Evolutionary conservation across 2,888 invertebrate genomes (phyloP).

Genomic region (Melieria omissa): DNA sequence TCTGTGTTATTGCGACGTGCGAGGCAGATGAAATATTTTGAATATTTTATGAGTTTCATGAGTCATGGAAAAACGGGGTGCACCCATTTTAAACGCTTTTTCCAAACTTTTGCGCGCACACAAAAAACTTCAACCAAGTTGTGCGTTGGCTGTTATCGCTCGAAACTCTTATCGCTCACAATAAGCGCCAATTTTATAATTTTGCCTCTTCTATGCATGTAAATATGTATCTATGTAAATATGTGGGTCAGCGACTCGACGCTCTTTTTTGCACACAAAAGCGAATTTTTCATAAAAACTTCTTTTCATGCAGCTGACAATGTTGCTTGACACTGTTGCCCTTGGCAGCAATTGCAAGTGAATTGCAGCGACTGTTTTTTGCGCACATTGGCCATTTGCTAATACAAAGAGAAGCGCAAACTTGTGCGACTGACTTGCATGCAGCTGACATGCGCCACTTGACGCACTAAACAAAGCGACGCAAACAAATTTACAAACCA

Average conservation of each 20-base stretch:
- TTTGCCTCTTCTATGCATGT: conserved; percentile 3
- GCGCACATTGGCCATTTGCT: too few species aligned
- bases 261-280: background rate
- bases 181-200: conserved; percentile 28
- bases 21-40: background rate
- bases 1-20: background rate
- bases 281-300: background rate
- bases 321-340: conserved; percentile 26
- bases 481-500: too few species aligned
- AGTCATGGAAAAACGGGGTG: background rate
- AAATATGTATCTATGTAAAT: background rate
- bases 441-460: too few species aligned
- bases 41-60: background rate
- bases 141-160: background rate
- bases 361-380: background rate
- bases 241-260: too few species aligned
- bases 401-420: too few species aligned
- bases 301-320: background rate
- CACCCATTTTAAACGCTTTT: too few species aligned
- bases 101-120: too few species aligned
- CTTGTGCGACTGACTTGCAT: too few species aligned
- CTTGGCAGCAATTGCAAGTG: conserved; percentile 28
- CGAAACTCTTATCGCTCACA: conserved; percentile 12
- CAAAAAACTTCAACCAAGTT: too few species aligned
- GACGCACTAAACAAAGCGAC: too few species aligned